These are phyloP conservation scores for Plemyria rubiginata DNA, from an alignment of 2,888 invertebrate species.

Conservation along the genomic window DNA sequence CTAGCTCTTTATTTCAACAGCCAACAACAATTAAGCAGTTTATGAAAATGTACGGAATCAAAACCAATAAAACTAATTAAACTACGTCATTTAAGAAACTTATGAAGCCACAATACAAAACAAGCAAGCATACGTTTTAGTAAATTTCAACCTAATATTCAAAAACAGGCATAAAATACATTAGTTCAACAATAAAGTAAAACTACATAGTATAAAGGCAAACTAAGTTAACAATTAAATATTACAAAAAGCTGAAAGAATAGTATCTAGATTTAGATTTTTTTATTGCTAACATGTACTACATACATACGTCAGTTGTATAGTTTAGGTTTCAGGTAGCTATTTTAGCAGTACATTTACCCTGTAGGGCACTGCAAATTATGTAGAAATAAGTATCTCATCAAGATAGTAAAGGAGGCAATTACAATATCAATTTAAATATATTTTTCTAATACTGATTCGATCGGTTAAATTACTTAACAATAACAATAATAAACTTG, in stretches of 20 bases:
- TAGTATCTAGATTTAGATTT: no score
- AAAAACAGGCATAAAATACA: not conserved
- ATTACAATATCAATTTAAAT: not conserved
- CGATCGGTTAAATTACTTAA: not conserved
- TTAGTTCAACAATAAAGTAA: not conserved
- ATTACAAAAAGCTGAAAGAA: no score
- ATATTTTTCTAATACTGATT: not conserved
- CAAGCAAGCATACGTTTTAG: not conserved
- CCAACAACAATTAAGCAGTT: not conserved
- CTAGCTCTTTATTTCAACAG: no score
- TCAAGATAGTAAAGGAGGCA: no score
- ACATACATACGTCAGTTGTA: no score
- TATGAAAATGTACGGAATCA: not conserved
- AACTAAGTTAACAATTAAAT: no score
- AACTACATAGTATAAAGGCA: not conserved
- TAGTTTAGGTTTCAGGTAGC: no score
- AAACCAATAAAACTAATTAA: not conserved
- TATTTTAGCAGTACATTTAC: no score
- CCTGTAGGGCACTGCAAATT: no score
- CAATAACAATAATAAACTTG: not conserved
- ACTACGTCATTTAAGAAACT: not conserved
- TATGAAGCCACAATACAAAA: conserved; percentile 12
- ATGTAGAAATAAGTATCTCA: no score
- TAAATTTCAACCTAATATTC: not conserved
- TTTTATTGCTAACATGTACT: no score